Percentiles rank a stretch among this genome's conserved stretches.
These are phyloP conservation scores for Poeciliopsis turneri DNA, from an alignment of 2,797 vertebrate species.

Conservation along the genomic window DNA sequence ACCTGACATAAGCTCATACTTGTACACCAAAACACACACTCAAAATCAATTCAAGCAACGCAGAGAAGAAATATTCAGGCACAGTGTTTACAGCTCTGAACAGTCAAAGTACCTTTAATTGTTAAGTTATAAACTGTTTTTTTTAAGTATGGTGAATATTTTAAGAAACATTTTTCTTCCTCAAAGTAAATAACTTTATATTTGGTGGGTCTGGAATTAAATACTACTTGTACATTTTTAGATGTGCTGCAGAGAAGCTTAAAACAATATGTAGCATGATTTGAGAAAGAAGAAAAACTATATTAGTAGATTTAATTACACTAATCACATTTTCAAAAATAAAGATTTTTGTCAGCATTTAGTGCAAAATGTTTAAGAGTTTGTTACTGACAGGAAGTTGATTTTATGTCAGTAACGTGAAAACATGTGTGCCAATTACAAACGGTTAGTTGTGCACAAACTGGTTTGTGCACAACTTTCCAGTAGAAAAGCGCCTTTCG, in stretches of 20 bases:
- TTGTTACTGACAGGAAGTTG: not conserved
- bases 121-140: not conserved
- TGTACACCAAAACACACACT: not conserved
- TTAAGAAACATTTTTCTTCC: not conserved
- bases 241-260: not conserved
- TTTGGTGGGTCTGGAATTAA: not conserved
- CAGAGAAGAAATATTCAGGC: slow-evolving; percentile 3
- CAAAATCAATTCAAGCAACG: not conserved
- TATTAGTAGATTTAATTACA: not conserved
- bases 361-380: not conserved
- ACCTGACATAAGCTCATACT: not conserved
- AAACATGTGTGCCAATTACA: too few species aligned
- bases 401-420: too few species aligned
- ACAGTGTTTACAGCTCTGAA: not conserved
- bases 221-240: not conserved
- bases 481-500: not conserved
- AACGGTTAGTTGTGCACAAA: too few species aligned
- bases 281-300: not conserved
- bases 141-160: not conserved
- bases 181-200: not conserved
- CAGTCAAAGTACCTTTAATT: not conserved
- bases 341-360: not conserved
- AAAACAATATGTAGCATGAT: not conserved
- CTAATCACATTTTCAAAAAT: not conserved
- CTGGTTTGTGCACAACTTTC: too few species aligned